These are phyloP conservation scores for Papilio protenor DNA, from an alignment of 2,888 invertebrate species.

Conservation along the genomic window DNA sequence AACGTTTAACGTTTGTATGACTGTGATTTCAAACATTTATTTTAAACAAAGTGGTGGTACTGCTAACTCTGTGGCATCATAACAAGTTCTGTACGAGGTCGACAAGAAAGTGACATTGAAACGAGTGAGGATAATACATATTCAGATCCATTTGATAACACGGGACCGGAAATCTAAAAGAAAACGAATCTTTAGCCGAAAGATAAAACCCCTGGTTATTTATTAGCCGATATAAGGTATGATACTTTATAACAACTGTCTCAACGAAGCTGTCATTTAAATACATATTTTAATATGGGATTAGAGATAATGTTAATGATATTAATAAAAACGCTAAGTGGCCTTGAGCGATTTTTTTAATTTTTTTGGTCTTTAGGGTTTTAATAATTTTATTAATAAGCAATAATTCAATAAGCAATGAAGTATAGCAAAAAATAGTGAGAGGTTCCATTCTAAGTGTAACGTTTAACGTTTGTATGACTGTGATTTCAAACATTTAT, in stretches of 20 bases:
- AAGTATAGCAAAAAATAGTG: no score
- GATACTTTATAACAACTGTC: background rate
- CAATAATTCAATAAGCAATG: no score
- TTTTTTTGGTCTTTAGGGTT: background rate
- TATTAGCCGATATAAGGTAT: conserved; percentile 30
- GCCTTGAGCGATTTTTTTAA: conserved; percentile 49
- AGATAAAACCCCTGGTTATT: conserved; percentile 32
- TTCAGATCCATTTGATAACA: conserved; percentile 40
- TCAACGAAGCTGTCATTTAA: conserved; percentile 22
- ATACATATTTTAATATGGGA: conserved; percentile 35
- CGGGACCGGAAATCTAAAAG: conserved; percentile 41
- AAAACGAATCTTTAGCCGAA: conserved; percentile 32
- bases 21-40: background rate
- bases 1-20: no score
- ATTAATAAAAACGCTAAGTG: conserved; percentile 39
- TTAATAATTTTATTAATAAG: conserved; percentile 26
- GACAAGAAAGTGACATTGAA: conserved; percentile 38
- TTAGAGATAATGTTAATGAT: conserved; percentile 45
- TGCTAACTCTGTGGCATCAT: conserved; percentile 3
- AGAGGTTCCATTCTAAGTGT: no score
- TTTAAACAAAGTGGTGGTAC: background rate
- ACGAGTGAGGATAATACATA: conserved; percentile 28
- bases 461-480: no score
- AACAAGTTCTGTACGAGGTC: background rate
- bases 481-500: background rate